Evolutionary conservation across 2,888 invertebrate species (phyloP).

Genomic region (Melieria omissa): DNA sequence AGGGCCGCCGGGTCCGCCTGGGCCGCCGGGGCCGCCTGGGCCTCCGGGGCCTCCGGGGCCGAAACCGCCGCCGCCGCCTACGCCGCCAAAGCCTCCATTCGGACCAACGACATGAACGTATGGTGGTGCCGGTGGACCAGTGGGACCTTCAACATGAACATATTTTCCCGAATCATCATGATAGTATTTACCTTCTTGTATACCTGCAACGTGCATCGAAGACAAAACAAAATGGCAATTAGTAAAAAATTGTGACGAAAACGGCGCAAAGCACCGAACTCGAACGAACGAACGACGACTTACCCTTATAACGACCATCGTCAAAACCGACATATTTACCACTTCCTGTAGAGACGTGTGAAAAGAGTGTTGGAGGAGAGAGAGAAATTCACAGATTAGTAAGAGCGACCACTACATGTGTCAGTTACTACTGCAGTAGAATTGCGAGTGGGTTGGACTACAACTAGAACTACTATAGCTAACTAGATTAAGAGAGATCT

Average conservation of each 20-base stretch:
- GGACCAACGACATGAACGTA: constrained; percentile 63
- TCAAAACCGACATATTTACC: constrained; percentile 55
- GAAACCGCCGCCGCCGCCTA: constrained; percentile 61
- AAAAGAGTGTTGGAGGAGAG: constrained; percentile 43
- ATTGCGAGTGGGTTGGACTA: neutral
- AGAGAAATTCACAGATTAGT: constrained; percentile 4
- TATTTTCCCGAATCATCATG: constrained; percentile 65
- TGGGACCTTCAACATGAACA: constrained; percentile 64
- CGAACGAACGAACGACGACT: constrained; percentile 37
- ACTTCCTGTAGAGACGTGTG: constrained; percentile 48
- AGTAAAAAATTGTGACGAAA: neutral
- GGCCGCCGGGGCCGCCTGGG: constrained; percentile 55
- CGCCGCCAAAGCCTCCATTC: constrained; percentile 50
- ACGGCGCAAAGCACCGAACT: no score
- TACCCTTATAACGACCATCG: constrained; percentile 54
- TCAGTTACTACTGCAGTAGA: neutral
- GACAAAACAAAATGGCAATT: neutral
- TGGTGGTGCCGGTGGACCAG: constrained; percentile 63
- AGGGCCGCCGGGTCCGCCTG: constrained; percentile 52
- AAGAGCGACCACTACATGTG: constrained; percentile 1
- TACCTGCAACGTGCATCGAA: constrained; percentile 42
- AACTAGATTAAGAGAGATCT: neutral
- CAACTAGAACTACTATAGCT: constrained; percentile 9
- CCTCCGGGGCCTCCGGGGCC: constrained; percentile 60
- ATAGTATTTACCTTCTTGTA: constrained; percentile 59